Percentiles rank a stretch among this genome's conserved stretches.
These are phyloP conservation scores for Trinorchestia longiramus DNA, from an alignment of 1,140 invertebrate species.

Conservation along the genomic window DNA sequence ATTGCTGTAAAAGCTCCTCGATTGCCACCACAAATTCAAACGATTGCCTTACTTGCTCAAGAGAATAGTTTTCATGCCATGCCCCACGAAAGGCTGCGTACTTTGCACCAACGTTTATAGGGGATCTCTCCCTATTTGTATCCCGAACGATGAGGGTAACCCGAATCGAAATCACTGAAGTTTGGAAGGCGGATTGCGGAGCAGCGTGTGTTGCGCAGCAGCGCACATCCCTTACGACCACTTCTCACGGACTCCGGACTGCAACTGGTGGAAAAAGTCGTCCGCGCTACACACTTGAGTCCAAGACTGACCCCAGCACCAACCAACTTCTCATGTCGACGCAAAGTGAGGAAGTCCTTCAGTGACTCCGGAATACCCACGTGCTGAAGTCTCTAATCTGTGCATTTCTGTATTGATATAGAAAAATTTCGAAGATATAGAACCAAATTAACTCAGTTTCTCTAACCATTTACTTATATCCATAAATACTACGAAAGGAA, in stretches of 20 bases:
- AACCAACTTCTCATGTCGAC: not conserved
- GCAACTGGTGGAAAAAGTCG: constrained; percentile 49
- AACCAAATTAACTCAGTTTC: no score
- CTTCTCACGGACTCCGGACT: not conserved
- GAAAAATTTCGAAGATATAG: no score
- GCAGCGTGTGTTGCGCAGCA: not conserved
- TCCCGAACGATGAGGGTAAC: not conserved
- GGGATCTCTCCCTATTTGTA: not conserved
- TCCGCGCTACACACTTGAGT: not conserved
- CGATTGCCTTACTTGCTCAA: not conserved
- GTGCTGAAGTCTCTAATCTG: no score
- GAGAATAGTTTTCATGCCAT: not conserved
- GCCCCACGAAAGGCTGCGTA: not conserved
- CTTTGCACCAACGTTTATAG: not conserved
- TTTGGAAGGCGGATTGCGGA: not conserved
- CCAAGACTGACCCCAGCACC: not conserved
- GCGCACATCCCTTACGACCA: not conserved
- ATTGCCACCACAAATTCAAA: not conserved
- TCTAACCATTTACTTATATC: no score
- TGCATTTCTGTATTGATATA: no score
- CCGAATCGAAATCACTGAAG: constrained; percentile 51
- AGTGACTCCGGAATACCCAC: no score
- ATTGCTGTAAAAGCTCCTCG: constrained; percentile 7
- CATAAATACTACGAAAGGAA: no score
- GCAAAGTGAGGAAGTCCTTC: no score